These are phyloP conservation scores for Quadriops clusia DNA, from an alignment of 2,888 invertebrate species.

Conservation along the genomic window DNA sequence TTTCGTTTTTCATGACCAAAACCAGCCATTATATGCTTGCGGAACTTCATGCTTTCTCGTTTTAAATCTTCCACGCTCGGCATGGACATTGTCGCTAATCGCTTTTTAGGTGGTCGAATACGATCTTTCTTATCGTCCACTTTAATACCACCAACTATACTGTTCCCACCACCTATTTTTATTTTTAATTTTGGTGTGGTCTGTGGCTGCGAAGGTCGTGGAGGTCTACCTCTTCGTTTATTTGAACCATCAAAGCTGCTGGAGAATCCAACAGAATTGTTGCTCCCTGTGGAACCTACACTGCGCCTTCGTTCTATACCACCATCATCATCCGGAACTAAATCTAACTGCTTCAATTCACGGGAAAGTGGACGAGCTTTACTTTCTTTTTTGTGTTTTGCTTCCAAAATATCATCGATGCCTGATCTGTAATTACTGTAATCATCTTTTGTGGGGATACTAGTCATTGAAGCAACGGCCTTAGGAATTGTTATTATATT, in stretches of 20 bases:
- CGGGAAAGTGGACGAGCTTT: slow-evolving; percentile 43
- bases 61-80: slow-evolving; percentile 71
- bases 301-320: slow-evolving; percentile 36
- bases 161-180: slow-evolving; percentile 41
- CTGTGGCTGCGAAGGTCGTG: slow-evolving; percentile 22
- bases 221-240: slow-evolving; percentile 34
- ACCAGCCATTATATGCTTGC: slow-evolving; percentile 73
- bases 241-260: slow-evolving; percentile 22
- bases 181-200: slow-evolving; percentile 63
- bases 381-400: slow-evolving; percentile 51
- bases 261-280: slow-evolving; percentile 27
- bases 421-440: slow-evolving; percentile 48
- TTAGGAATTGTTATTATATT: slow-evolving; percentile 73
- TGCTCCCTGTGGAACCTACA: slow-evolving; percentile 36
- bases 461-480: slow-evolving; percentile 80
- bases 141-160: slow-evolving; percentile 35
- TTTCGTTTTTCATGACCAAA: slow-evolving; percentile 59
- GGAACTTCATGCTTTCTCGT: slow-evolving; percentile 78
- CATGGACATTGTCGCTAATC: slow-evolving; percentile 49
- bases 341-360: slow-evolving; percentile 53
- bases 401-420: slow-evolving; percentile 42
- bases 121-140: slow-evolving; percentile 40
- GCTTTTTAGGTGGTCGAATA: slow-evolving; percentile 62
- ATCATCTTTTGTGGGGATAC: slow-evolving; percentile 75
- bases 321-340: slow-evolving; percentile 46